Percentiles rank a stretch among this genome's conserved stretches.
phyloP scores from a whole-genome alignment of 2,113 vertebrate genomes.

The Ammodytes marinus region DNA sequence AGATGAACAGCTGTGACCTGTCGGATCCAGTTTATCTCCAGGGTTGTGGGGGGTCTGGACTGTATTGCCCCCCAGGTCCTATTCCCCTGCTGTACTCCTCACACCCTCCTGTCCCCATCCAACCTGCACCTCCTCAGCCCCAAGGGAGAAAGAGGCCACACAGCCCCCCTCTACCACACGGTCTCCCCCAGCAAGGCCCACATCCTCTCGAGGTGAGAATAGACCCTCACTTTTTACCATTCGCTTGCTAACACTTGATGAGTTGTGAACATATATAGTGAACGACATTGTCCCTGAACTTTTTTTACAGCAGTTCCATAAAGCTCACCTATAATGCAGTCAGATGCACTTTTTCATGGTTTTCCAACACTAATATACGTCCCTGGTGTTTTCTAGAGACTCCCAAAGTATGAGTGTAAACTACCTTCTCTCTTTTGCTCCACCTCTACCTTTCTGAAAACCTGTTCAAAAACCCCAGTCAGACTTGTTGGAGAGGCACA shows the following conservation, averaged over 20 bases:
- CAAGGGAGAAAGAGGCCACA: conserved; percentile 57
- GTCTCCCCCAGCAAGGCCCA: conserved; percentile 47
- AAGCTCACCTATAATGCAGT: too few species aligned
- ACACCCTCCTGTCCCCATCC: conserved; percentile 46
- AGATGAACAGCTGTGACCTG: conserved; percentile 61
- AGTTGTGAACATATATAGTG: not conserved
- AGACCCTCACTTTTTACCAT: not conserved
- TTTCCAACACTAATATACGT: too few species aligned
- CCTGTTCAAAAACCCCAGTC: too few species aligned
- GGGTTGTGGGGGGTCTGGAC: conserved; percentile 45
- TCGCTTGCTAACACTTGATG: not conserved
- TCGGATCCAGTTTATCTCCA: conserved; percentile 60
- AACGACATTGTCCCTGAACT: not conserved
- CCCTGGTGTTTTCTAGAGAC: too few species aligned
- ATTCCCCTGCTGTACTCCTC: conserved; percentile 50
- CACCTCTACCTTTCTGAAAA: too few species aligned
- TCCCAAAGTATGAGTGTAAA: too few species aligned
- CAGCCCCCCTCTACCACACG: conserved; percentile 46
- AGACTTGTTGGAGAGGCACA: too few species aligned
- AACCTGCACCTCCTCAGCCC: conserved; percentile 45
- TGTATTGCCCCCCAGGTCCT: conserved; percentile 45
- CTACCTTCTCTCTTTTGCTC: too few species aligned
- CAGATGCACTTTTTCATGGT: too few species aligned
- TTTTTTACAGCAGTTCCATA: not conserved
- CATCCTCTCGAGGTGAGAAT: conserved; percentile 73